Evolutionary conservation across 2,113 vertebrate species (phyloP).

Genomic region (Platysteira castanea): DNA sequence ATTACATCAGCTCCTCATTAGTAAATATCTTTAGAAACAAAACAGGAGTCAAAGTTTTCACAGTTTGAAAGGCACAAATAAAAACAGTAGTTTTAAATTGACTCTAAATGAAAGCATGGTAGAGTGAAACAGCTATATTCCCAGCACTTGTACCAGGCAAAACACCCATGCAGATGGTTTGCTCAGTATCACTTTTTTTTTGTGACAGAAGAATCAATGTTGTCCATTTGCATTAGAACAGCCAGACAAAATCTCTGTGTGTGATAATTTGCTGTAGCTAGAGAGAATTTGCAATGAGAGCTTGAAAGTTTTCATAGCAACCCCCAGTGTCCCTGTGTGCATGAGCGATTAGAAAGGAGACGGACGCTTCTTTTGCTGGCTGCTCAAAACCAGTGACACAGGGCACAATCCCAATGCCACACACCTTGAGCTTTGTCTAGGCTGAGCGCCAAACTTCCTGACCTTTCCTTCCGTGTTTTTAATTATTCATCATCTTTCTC

Average conservation of each 20-base stretch:
- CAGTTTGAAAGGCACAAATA: neutral
- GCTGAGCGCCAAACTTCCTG: neutral
- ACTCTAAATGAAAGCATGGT: neutral
- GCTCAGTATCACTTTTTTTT: neutral
- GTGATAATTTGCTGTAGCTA: slow-evolving; percentile 32
- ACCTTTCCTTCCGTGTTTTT: neutral
- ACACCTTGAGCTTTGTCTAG: neutral
- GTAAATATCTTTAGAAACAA: neutral
- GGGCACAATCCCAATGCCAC: neutral
- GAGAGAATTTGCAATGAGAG: slow-evolving; percentile 31
- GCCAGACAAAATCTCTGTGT: slow-evolving; percentile 16
- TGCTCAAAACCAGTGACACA: neutral
- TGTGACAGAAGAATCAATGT: neutral
- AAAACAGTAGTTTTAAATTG: neutral
- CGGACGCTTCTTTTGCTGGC: neutral
- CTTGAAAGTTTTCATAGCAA: slow-evolving; percentile 44
- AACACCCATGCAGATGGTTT: neutral
- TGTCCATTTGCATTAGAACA: slow-evolving; percentile 37
- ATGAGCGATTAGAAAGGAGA: neutral
- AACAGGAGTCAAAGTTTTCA: neutral
- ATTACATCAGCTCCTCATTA: neutral
- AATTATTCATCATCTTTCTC: neutral
- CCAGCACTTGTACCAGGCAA: neutral
- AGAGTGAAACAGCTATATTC: neutral
- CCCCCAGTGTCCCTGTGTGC: neutral